Evolutionary conservation across 2,888 invertebrate genomes (phyloP), one percentile per base, ranked within the genome.

Genomic region (Buathra laborator): DNA sequence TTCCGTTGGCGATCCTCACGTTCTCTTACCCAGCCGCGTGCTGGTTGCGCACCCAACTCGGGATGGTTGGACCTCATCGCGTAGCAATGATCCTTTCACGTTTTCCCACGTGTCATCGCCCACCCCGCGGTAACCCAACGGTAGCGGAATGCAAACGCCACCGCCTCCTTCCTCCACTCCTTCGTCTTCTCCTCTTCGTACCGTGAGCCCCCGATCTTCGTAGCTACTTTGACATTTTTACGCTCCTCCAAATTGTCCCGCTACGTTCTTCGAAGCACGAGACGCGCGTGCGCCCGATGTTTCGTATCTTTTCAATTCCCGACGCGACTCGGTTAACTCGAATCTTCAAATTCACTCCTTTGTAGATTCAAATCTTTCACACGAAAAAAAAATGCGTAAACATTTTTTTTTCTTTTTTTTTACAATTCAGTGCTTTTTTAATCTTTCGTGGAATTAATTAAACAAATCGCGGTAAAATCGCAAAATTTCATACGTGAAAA

Each of bases 101-200:
- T 90, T 93, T 85, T 93, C 92, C 93, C 92, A 93, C 93, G 92
- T 93, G 91, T 89, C 89, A 43, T 72, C 70, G 70, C 74, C 81
- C 74, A 78, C 82, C 82, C 75, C 68, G 86, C 74, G 72, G 72
- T 83, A 81, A 77, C 79, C 81, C 67, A 82, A 79, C 85, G 48
- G 75, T 82, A 59, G 59, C 85, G 89, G 89, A 91, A 91, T 91
- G 89, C 86, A 84, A 85, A 85, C 74, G 77, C 76, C 84, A 56
- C 88, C 86, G 84, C 86, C 85, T 85, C 85, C 86, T 81, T 82
- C 64, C 51, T 71, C 81, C 81, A 71, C 44, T 44, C 16, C 14
- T 32, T 70, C 14, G 64, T 46, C 24, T 68, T 16, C 29, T 24
- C 16, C 2, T 43, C 51, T 43, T 43, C 43, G 14, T 14, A 10